These are phyloP conservation scores for Suncus etruscus DNA, from an alignment of 2,113 vertebrate species.

Conservation along the genomic window DNA sequence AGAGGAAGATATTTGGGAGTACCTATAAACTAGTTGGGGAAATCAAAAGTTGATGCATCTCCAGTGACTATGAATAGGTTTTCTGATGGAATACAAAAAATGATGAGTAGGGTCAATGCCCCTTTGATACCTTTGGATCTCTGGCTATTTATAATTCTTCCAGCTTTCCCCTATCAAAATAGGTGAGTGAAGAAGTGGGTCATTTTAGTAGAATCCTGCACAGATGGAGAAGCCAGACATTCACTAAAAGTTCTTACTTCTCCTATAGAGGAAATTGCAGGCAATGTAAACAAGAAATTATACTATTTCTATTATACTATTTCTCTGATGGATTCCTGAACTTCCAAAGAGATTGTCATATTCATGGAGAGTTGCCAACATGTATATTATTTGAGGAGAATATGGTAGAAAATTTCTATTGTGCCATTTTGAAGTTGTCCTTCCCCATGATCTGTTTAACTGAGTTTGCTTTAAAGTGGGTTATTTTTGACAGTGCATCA, in stretches of 20 bases:
- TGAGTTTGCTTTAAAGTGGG: neutral
- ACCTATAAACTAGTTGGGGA: too few relatives aligned
- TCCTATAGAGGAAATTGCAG: neutral
- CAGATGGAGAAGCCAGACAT: neutral
- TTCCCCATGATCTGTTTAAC: neutral
- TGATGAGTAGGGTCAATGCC: neutral
- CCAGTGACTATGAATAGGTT: neutral
- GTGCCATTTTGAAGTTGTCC: neutral
- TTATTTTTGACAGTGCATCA: constrained; percentile 34
- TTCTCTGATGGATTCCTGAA: too few relatives aligned
- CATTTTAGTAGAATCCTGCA: neutral
- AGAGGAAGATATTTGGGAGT: too few relatives aligned
- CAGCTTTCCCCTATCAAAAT: neutral
- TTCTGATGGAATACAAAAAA: neutral
- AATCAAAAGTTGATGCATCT: too few relatives aligned
- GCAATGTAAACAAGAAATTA: neutral
- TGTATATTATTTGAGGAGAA: too few relatives aligned
- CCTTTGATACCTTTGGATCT: neutral
- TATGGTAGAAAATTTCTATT: neutral
- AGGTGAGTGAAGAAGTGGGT: neutral
- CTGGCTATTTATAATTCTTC: neutral
- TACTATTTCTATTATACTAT: neutral
- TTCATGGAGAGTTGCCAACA: neutral
- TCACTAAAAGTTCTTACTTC: neutral
- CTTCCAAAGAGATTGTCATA: neutral